Base-by-base conservation (phyloP, 2,888 invertebrate species). In the Camponotus fellah region DNA sequence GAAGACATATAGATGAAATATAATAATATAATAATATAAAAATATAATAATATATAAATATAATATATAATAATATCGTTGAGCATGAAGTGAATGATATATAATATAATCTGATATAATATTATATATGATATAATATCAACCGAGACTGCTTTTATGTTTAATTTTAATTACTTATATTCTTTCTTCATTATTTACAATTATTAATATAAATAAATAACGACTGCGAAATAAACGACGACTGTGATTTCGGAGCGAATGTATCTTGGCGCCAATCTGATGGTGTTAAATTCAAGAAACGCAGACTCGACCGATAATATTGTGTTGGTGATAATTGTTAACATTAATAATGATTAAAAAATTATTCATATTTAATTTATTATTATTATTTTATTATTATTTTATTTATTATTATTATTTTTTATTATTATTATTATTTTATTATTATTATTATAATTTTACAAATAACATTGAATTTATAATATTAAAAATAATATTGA, bases 141-240 rank as follows among this genome's bases (percentile, higher is more conserved):
- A 53, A 53, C n/a, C 17, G 2, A n/a, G n/a, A n/a, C 3, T 53
- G n/a, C n/a, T 53, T 53, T 53, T n/a, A n/a, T 8, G 53, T n/a
- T 53, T 53, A n/a, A n/a, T 2, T 37, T 6, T 37, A 37, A 4
- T 37, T 6, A 8, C 0, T 53, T 53, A n/a, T 3, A n/a, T 6
- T 6, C 6, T 6, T 53, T 53, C 53, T n/a, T 53, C 3, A 3
- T 53, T 53, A 26, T 53, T 53, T n/a, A 8, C 17, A n/a, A 6
- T n/a, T 49, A 8, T 79, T 64, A 60, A 58, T 3, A 5, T 58
- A 58, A 26, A 26, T 26, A 26, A 26, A 26, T 2, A 2, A 26
- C 26, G 26, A 26, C 26, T 26, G 26, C 85, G 85, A 85, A 72
- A 89, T 87, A 3, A 53, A 3, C 68, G n/a, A n/a, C n/a, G 46